Conservation (phyloP, 2,113 vertebrate genomes). For the Tragelaphus scriptus region DNA sequence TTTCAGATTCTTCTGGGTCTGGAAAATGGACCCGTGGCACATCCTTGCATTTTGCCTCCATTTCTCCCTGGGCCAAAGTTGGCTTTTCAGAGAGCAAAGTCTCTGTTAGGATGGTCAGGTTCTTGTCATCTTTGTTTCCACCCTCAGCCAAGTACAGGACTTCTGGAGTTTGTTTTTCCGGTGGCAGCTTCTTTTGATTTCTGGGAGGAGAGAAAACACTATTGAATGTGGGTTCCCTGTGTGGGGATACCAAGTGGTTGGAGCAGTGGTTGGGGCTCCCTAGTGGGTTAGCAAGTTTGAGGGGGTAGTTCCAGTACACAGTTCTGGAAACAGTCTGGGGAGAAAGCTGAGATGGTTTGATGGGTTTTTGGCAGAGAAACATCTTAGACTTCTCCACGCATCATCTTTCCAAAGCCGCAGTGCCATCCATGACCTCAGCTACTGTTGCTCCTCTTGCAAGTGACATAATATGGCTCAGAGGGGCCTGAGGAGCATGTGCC, state of each 20-base stretch:
- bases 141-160: slow-evolving; percentile 42
- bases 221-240: neutral
- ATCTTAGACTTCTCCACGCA: rapidly evolving
- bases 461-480: neutral
- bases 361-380: neutral
- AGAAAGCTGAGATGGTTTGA: neutral
- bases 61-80: slow-evolving; percentile 68
- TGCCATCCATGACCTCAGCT: neutral
- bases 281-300: neutral
- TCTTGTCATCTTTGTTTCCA: slow-evolving; percentile 46
- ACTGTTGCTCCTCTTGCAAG: too few relatives aligned
- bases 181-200: slow-evolving; percentile 78
- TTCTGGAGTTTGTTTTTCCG: slow-evolving; percentile 50
- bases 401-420: neutral
- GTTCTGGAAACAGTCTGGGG: neutral
- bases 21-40: neutral
- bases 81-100: slow-evolving; percentile 37
- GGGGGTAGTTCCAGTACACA: neutral
- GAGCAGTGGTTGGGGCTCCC: neutral
- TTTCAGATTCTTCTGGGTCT: neutral
- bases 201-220: slow-evolving; percentile 63
- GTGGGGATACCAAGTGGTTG: neutral
- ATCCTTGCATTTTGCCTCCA: slow-evolving; percentile 84
- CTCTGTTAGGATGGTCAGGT: rapidly evolving
- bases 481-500: neutral